Evolutionary conservation across 2,888 invertebrate species (phyloP).

Genomic region (Scaptomyza parva): DNA sequence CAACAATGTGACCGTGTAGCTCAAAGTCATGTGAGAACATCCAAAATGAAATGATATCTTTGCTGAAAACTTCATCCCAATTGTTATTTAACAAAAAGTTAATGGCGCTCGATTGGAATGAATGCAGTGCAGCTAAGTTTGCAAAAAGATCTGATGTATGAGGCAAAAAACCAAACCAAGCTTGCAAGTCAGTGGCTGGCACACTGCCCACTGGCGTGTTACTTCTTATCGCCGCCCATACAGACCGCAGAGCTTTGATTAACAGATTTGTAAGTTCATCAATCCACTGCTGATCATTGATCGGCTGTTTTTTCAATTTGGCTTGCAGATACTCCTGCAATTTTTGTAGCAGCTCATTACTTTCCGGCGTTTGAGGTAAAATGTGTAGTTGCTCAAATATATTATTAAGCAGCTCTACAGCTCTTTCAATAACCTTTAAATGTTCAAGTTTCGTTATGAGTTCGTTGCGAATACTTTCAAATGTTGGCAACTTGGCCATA

Average conservation of each 20-base stretch:
- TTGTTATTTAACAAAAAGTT: slow-evolving; percentile 88
- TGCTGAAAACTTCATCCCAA: slow-evolving; percentile 85
- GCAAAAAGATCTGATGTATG: slow-evolving; percentile 84
- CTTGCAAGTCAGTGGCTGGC: slow-evolving; percentile 34
- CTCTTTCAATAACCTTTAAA: slow-evolving; percentile 87
- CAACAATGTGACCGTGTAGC: slow-evolving; percentile 90
- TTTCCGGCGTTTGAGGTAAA: slow-evolving; percentile 88
- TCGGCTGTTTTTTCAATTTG: slow-evolving; percentile 87
- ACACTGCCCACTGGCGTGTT: slow-evolving; percentile 32
- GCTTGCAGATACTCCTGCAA: slow-evolving; percentile 88
- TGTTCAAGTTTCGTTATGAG: slow-evolving; percentile 76
- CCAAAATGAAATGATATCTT: slow-evolving; percentile 65
- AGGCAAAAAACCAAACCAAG: slow-evolving; percentile 72
- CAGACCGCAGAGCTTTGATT: slow-evolving; percentile 87
- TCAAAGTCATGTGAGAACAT: slow-evolving; percentile 88
- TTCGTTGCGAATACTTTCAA: slow-evolving; percentile 68
- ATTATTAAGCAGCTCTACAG: slow-evolving; percentile 86
- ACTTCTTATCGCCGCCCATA: slow-evolving; percentile 56
- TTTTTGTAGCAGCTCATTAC: slow-evolving; percentile 87
- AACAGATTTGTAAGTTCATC: slow-evolving; percentile 87
- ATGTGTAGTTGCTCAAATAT: slow-evolving; percentile 86
- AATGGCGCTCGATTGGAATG: slow-evolving; percentile 87
- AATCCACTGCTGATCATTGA: slow-evolving; percentile 88
- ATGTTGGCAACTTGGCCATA: slow-evolving; percentile 86
- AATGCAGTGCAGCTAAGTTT: slow-evolving; percentile 86